Conservation (phyloP, 2,797 vertebrate species). For the Channa striata region DNA sequence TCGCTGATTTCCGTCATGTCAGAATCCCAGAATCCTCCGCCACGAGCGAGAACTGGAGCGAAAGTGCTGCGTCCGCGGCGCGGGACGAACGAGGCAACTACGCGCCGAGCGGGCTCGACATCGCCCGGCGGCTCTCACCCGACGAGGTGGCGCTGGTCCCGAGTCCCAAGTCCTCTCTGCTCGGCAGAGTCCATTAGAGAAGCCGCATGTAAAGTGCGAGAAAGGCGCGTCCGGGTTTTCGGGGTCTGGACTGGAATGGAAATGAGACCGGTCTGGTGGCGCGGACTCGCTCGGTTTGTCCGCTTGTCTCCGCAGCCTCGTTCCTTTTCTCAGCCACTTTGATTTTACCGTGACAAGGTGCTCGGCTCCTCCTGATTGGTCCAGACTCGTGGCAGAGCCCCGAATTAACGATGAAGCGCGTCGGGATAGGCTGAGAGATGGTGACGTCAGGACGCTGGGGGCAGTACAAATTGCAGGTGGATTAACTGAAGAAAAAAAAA, state of each 20-base stretch:
- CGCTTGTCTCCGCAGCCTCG: conserved; percentile 31
- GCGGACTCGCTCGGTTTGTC: background rate
- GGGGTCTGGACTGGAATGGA: background rate
- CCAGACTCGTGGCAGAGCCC: background rate
- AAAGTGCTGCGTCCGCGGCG: conserved; percentile 41
- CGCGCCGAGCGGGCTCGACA: conserved; percentile 26
- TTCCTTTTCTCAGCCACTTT: conserved; percentile 73
- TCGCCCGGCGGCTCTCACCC: conserved; percentile 31
- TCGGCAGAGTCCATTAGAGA: conserved; percentile 13
- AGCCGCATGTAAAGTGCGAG: background rate
- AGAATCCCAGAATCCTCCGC: conserved; percentile 15
- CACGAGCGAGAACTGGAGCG: background rate
- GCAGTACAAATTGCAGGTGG: conserved; percentile 15
- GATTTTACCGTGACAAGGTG: conserved; percentile 66
- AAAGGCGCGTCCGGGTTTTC: background rate
- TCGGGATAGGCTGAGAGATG: conserved; percentile 51
- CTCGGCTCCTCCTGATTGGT: conserved; percentile 67
- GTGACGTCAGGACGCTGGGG: conserved; percentile 33
- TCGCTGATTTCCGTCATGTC: conserved; percentile 91
- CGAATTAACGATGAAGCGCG: background rate
- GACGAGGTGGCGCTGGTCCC: conserved; percentile 18
- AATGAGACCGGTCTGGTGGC: too few species aligned
- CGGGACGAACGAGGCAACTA: background rate
- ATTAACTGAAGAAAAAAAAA: background rate
- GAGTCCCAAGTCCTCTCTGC: conserved; percentile 44